These are phyloP conservation scores for Tiliacea aurago DNA, from an alignment of 2,888 invertebrate species.

Conservation along the genomic window DNA sequence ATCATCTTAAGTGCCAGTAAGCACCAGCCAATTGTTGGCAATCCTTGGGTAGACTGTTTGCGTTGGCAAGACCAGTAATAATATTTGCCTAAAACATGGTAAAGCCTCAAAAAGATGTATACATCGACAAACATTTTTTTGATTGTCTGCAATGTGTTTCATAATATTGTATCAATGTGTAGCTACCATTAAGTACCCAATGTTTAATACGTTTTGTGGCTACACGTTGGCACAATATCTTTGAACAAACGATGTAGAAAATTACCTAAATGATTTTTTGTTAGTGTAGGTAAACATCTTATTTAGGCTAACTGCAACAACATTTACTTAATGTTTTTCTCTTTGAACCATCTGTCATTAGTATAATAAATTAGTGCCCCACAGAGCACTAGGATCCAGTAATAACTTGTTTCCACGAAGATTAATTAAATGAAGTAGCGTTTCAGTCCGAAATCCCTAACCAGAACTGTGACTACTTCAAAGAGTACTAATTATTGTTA, in stretches of 20 bases:
- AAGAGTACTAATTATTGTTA: constrained; percentile 43
- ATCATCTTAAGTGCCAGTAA: background rate
- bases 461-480: constrained; percentile 29
- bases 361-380: background rate
- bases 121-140: background rate
- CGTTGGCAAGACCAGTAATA: background rate
- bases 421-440: constrained; percentile 25
- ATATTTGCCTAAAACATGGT: background rate
- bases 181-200: background rate
- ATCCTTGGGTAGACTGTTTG: constrained; percentile 7
- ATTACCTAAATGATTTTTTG: background rate
- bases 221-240: background rate
- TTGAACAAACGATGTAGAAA: background rate
- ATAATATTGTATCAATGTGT: background rate
- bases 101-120: background rate
- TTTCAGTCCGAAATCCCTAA: constrained; percentile 29
- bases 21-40: background rate
- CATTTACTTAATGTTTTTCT: background rate
- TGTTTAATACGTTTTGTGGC: background rate
- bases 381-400: constrained; percentile 5
- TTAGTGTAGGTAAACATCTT: background rate
- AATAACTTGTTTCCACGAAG: constrained; percentile 4
- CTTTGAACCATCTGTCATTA: background rate
- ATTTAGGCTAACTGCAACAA: background rate
- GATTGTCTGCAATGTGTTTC: background rate